A percentile compares a stretch with the other conserved stretches of the same genome.
Conservation (phyloP, 2,888 invertebrate genomes). For the Scaptomyza polygonia region DNA sequence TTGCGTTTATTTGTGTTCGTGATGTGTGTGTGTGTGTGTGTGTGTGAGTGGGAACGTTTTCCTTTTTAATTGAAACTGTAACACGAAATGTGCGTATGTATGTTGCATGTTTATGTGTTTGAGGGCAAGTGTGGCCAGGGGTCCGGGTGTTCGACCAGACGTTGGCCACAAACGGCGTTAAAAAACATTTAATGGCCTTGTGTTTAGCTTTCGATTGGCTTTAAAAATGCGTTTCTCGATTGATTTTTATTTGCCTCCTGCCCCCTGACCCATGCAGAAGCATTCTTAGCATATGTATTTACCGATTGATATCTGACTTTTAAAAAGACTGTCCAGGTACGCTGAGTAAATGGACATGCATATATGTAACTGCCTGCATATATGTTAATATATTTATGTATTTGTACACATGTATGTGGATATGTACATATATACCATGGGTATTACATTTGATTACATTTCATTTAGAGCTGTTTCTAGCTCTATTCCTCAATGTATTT, state of each 20-base stretch:
- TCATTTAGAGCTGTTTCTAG: slow-evolving; percentile 23
- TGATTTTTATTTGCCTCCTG: slow-evolving; percentile 65
- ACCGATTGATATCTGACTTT: slow-evolving; percentile 52
- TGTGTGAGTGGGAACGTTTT: slow-evolving; percentile 57
- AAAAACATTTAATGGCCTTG: slow-evolving; percentile 66
- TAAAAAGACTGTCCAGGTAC: slow-evolving; percentile 19
- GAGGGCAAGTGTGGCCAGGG: too few species aligned
- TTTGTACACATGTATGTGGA: background rate
- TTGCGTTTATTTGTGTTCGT: slow-evolving; percentile 11
- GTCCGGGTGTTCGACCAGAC: slow-evolving; percentile 13
- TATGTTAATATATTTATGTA: too few species aligned
- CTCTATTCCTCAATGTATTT: slow-evolving; percentile 33
- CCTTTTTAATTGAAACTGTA: slow-evolving; percentile 73
- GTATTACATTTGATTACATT: slow-evolving; percentile 41
- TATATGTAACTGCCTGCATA: slow-evolving; percentile 1
- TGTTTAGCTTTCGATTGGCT: slow-evolving; percentile 72
- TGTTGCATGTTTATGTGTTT: slow-evolving; percentile 6
- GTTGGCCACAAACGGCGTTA: slow-evolving; percentile 52
- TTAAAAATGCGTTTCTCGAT: slow-evolving; percentile 71
- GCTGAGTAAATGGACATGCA: background rate
- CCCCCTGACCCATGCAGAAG: slow-evolving; percentile 19
- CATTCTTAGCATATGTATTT: slow-evolving; percentile 68
- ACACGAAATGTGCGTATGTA: slow-evolving; percentile 49
- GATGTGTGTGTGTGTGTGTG: background rate
- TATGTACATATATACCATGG: background rate